Evolutionary conservation across 2,888 invertebrate species (phyloP).

Genomic region (Aphidoletes aphidimyza): DNA sequence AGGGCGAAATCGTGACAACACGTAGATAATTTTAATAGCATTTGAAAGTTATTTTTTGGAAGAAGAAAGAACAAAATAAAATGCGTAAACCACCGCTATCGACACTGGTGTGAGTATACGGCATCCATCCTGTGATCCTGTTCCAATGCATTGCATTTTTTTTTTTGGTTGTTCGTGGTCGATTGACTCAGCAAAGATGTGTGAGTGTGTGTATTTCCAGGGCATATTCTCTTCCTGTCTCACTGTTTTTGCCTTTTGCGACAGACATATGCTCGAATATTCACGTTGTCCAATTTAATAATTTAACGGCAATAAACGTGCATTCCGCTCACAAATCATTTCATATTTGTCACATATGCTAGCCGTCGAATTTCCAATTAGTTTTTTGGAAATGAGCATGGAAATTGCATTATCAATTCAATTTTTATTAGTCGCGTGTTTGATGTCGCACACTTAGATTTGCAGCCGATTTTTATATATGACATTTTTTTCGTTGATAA

Average conservation of each 20-base stretch:
- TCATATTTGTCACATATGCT: neutral
- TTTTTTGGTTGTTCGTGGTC: neutral
- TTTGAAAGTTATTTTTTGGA: neutral
- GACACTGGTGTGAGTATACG: neutral
- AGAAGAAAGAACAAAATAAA: neutral
- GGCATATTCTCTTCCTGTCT: neutral
- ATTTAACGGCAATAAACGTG: neutral
- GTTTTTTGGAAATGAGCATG: neutral
- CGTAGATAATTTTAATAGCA: neutral
- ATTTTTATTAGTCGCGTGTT: neutral
- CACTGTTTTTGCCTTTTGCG: neutral
- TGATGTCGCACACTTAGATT: no score
- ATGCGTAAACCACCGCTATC: neutral
- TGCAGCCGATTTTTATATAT: no score
- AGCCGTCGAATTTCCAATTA: neutral
- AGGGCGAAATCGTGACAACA: neutral
- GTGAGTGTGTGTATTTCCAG: neutral
- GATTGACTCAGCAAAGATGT: constrained; percentile 1
- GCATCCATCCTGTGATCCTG: neutral
- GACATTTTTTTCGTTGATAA: no score
- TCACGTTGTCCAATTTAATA: neutral
- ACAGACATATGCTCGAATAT: neutral
- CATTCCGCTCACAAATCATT: neutral
- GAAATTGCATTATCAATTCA: neutral
- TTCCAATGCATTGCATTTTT: neutral